Evolutionary conservation across 2,797 vertebrate genomes (phyloP), one percentile per base, ranked within the genome.

Genomic region (Meda fulgida): DNA sequence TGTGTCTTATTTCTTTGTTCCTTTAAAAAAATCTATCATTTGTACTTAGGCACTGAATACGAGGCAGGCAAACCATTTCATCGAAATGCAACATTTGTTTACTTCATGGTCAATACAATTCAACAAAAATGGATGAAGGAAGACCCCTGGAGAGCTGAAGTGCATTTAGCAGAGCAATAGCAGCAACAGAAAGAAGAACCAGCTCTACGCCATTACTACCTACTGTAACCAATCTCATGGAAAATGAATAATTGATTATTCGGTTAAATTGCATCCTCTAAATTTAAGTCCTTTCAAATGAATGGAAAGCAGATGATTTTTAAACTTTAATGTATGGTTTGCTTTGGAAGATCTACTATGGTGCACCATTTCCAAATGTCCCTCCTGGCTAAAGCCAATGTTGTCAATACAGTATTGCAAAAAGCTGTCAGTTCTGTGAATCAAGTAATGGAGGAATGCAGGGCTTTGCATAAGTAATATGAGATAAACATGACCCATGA

Each of bases 181-280:
- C 23, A 79, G 55, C 60, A 51, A 80, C 43, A 73, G 21, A 29
- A 5, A 73, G 34, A 81, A 19, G 66, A 85, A 72, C 34, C 63
- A 67, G 67, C 21, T 5, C 26, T 10, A 14, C 26, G 18, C 76
- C 55, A 69, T 72, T 69, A 67, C 43, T n/a, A 55, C 43, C 77
- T 65, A 79, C 73, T 77, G 75, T 58, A 75, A 84, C 77, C 48
- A 67, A 73, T 86, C 83, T 81, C 38, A 84, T 31, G 29, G 29
- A n/a, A 83, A 85, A 89, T 84, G 3, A 89, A 87, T 84, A 85
- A 87, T 86, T 86, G 70, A 87, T 84, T 65, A 66, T 31, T 71
- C 60, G 75, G 53, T 82, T 84, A 81, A 77, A 78, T 65, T 53
- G 43, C 77, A 65, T 63, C 53, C 4, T 81, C 80, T 67, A 70